phyloP scores from a whole-genome alignment of 1,140 invertebrate species.

The Holotrichia oblita region DNA sequence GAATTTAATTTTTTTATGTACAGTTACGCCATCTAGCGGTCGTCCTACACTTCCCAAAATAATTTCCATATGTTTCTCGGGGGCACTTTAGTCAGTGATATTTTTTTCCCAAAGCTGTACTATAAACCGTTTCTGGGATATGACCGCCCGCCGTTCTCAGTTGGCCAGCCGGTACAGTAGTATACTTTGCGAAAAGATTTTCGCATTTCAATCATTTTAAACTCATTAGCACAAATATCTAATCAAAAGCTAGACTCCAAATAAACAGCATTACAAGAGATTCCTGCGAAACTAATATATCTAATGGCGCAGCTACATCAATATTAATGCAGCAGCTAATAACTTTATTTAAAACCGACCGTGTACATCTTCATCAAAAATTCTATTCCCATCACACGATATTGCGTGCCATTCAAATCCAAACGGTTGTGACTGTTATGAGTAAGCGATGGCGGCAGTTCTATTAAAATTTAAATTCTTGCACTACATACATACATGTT shows the following conservation, averaged over 20 bases:
- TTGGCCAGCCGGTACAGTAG: too few species aligned
- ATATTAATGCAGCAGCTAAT: slow-evolving; percentile 26
- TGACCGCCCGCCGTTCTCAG: too few species aligned
- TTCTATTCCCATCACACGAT: slow-evolving; percentile 10
- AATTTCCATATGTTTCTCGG: too few species aligned
- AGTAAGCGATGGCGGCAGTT: not conserved
- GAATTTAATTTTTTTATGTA: too few species aligned
- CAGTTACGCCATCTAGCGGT: too few species aligned
- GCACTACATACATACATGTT: not conserved
- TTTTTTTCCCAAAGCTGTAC: too few species aligned
- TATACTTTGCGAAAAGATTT: not conserved
- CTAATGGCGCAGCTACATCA: not conserved
- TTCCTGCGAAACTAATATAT: not conserved
- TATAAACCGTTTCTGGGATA: too few species aligned
- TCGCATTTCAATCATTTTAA: not conserved
- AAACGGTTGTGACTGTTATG: not conserved
- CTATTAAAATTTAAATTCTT: not conserved
- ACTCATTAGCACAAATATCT: not conserved
- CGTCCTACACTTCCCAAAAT: too few species aligned
- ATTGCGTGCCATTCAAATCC: not conserved
- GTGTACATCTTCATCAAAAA: not conserved
- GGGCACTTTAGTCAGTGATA: too few species aligned
- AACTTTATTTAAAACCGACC: slow-evolving; percentile 31
- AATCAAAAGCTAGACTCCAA: not conserved
- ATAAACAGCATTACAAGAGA: not conserved